These are phyloP conservation scores for Crypturellus tataupa DNA, from an alignment of 2,797 vertebrate species.

Conservation along the genomic window DNA sequence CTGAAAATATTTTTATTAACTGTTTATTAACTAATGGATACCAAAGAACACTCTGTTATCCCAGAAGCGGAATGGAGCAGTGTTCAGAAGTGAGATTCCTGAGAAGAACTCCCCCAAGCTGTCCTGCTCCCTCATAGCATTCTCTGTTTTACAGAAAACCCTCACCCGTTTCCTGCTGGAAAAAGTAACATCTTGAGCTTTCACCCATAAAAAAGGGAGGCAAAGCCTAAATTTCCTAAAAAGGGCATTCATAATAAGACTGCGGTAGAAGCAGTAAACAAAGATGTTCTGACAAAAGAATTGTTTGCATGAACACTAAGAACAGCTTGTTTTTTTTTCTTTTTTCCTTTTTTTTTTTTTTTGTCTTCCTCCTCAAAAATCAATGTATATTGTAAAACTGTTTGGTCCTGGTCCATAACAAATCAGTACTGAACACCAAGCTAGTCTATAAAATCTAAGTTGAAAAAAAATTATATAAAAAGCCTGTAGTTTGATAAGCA, in stretches of 20 bases:
- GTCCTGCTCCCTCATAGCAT: not conserved
- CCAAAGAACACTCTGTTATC: not conserved
- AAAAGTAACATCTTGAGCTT: not conserved
- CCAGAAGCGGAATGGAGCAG: not conserved
- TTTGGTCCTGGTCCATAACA: not conserved
- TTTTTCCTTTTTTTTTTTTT: not conserved
- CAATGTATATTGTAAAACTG: not conserved
- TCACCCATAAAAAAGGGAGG: not conserved
- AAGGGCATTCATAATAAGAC: not conserved
- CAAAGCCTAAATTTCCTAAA: not conserved
- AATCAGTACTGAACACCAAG: not conserved
- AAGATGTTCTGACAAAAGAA: not conserved
- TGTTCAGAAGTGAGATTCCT: not conserved
- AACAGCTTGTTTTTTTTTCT: not conserved
- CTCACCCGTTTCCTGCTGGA: not conserved
- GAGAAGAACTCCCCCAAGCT: not conserved
- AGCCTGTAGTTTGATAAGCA: not conserved
- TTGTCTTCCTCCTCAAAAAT: too few species aligned
- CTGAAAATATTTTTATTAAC: not conserved
- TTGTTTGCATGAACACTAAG: not conserved
- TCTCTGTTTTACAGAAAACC: not conserved
- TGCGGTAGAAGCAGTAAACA: not conserved
- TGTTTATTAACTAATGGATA: not conserved
- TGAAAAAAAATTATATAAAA: rapidly evolving
- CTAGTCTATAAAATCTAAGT: not conserved